A percentile compares a stretch with the other conserved stretches of the same genome.
phyloP scores from a whole-genome alignment of 2,797 vertebrate species.

The Sarcophilus harrisii region DNA sequence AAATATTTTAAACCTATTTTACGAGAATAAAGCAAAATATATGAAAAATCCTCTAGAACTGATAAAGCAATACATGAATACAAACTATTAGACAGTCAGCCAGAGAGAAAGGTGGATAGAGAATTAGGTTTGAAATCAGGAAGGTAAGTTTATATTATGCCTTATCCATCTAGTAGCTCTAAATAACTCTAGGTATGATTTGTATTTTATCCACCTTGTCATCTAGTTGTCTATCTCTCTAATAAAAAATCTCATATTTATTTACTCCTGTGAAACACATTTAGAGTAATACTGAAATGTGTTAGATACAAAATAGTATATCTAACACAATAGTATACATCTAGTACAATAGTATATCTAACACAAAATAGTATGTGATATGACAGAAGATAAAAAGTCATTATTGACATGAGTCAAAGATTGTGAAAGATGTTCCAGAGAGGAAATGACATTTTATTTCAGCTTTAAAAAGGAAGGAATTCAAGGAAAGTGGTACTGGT shows the following conservation, averaged over 20 bases:
- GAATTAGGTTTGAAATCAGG: not conserved
- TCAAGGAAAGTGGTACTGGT: not conserved
- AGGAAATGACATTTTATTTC: not conserved
- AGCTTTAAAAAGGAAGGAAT: not conserved
- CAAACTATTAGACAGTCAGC: not conserved
- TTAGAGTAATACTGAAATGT: not conserved
- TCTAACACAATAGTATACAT: too few species aligned
- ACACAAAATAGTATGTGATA: not conserved
- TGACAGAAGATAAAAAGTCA: not conserved
- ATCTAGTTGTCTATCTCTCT: not conserved
- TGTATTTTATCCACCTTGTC: not conserved
- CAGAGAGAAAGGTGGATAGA: not conserved
- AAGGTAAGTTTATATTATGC: not conserved
- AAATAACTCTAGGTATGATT: not conserved
- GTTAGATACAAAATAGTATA: not conserved
- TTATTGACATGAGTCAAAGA: not conserved
- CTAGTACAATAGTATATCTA: too few species aligned
- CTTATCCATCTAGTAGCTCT: not conserved
- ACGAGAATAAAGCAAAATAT: not conserved
- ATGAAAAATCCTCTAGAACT: not conserved
- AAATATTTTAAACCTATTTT: not conserved
- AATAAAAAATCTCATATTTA: not conserved
- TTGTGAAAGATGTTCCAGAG: not conserved
- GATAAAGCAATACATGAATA: not conserved
- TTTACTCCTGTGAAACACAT: not conserved